Evolutionary conservation across 2,113 vertebrate genomes (phyloP), one percentile per base, ranked within the genome.

Genomic region (Phalacrocorax brasilianus): DNA sequence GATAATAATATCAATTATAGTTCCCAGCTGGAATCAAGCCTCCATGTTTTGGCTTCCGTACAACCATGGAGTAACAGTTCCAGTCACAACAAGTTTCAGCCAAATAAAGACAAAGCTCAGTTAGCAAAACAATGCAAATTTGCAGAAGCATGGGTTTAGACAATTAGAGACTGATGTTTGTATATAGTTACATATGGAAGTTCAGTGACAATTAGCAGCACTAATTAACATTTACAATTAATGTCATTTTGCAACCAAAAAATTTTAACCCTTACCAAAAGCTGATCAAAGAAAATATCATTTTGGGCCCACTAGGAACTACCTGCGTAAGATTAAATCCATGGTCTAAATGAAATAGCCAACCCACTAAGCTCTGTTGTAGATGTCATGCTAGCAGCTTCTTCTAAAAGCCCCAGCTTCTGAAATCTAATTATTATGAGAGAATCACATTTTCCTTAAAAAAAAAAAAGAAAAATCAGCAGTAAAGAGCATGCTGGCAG

Each of bases 1-100:
- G 95, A 97, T 95, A 97, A 92, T 95, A 92, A 76, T 88, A 94
- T 94, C 88, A 94, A 93, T 95, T 96, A 95, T 58, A 92, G 80
- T 75, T 92, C 76, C 83, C 92, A 97, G 89, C 86, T 94, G 95
- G 86, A 96, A 92, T 91, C 84, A 93, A 91, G 86, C 73, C 94
- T 94, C 75, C 66, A 38, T 91, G 78, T 89, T 97, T 84, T 96
- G 95, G 92, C 94, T 91, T 95, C 86, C 1, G 14, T 87, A 91
- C 91, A 92, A 53, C 38, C 53, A 56, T 0, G 0, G 80, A 92
- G 90, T 92, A 96, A 96, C 79, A 50, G 21, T 92, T 92, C 84
- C 77, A 94, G 88, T 86, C 86, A 81, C 83, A 96, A 95, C 79
- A 91, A 94, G 86, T 92, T 93, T 92, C 65, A 91, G 73, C 70